Base-by-base conservation (phyloP, 2,888 invertebrate species). In the Chironomus tentans region DNA sequence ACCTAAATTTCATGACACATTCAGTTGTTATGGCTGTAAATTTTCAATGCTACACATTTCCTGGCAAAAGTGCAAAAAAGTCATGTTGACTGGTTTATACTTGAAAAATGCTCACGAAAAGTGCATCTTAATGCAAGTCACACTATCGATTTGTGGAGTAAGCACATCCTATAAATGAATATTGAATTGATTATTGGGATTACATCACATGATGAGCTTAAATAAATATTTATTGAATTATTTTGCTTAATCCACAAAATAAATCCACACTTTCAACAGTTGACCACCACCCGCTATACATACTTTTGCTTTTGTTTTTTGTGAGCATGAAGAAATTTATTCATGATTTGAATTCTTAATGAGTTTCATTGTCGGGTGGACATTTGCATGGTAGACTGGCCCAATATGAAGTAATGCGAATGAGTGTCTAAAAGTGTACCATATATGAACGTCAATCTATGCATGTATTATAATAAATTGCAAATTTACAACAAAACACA, bases 1-100 rank as follows among this genome's bases (percentile, higher is more conserved):
- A 82, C 80, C 80, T 79, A 78, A 79, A 79, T 77, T 70, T 80
- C 46, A 38, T 46, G 18, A 84, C 84, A 84, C 84, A 84, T 83
- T 80, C 82, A 80, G 82, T 18, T 56, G 10, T 38, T 38, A 38
- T 38, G 38, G 18, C 56, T 15, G 56, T 15, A 15, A 56, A 12
- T 18, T 71, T 71, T 71, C 71, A 71, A 71, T 71, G 70, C 46
- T 47, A 50, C 24, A 24, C 12, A 7, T 56, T 71, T 71, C 71
- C 71, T 71, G 71, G 71, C 71, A 71, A 21, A 50, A 61, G 71
- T 61, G 56, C 71, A 71, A 69, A 69, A 69, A 56, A 56, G 56
- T 56, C 56, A 56, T 56, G 7, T 38, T 10, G 38, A 38, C 38
- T 38, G 38, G 38, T 38, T 38, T 10, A 38, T 38, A 38, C 38